Conservation (phyloP, 2,888 invertebrate species). For the Didymodactylos carnosus region DNA sequence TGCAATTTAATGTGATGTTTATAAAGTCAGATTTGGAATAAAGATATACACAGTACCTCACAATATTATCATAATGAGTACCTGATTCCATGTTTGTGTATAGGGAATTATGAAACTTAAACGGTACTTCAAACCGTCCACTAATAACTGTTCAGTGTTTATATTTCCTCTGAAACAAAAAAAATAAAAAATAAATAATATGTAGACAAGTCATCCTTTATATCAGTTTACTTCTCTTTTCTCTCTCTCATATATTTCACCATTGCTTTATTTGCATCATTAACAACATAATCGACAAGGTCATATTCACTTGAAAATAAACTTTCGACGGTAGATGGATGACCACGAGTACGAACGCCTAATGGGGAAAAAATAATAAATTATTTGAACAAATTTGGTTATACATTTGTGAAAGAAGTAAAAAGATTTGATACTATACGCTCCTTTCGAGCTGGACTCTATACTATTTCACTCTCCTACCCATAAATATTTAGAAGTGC, state of each 20-base stretch:
- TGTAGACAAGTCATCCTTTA: conserved; percentile 18
- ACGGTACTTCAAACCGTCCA: neutral
- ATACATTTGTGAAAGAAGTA: too few species aligned
- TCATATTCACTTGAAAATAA: neutral
- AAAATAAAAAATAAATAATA: neutral
- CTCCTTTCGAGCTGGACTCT: too few species aligned
- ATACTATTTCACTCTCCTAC: too few species aligned
- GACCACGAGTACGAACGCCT: neutral
- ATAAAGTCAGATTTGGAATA: too few species aligned
- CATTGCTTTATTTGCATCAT: neutral
- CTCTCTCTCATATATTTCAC: neutral
- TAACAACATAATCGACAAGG: neutral
- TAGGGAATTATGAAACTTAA: conserved; percentile 62
- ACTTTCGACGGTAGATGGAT: neutral
- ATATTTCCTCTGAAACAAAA: conserved; percentile 46
- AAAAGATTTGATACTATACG: too few species aligned
- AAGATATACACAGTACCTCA: too few species aligned
- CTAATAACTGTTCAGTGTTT: conserved; percentile 28
- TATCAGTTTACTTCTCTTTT: neutral
- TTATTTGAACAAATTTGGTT: too few species aligned
- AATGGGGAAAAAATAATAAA: too few species aligned
- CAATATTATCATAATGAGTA: conserved; percentile 9
- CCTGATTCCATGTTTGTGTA: conserved; percentile 45
- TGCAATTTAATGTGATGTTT: too few species aligned
- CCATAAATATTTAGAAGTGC: too few species aligned